A percentile compares a stretch with the other conserved stretches of the same genome.
Conservation (phyloP, 2,888 invertebrate species). For the Drosophila borborema region DNA sequence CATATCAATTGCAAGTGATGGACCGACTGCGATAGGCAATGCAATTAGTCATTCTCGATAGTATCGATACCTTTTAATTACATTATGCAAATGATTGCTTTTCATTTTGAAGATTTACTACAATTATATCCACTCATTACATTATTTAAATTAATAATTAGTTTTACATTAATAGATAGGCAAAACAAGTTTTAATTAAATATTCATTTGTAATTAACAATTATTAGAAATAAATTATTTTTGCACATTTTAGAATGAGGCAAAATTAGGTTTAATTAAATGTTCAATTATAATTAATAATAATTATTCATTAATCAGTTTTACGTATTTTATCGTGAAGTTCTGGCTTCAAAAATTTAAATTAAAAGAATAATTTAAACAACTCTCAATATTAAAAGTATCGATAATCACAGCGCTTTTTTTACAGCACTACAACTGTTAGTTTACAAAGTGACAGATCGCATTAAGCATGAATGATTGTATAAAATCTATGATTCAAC, state of each 20-base stretch:
- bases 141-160: no score
- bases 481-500: neutral
- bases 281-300: neutral
- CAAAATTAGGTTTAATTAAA: neutral
- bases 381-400: neutral
- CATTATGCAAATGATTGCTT: neutral
- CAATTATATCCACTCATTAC: no score
- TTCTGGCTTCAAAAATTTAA: no score
- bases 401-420: neutral
- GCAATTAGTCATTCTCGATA: neutral
- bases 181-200: no score
- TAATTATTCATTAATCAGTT: no score
- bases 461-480: neutral
- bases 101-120: no score
- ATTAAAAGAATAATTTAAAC: neutral
- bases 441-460: neutral
- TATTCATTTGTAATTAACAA: no score
- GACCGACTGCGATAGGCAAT: neutral
- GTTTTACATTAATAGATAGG: no score
- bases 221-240: no score
- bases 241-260: neutral
- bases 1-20: neutral
- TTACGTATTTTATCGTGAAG: no score
- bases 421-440: neutral
- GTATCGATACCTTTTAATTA: neutral